Evolutionary conservation across 2,888 invertebrate species (phyloP).

Genomic region (Lottia scabra): DNA sequence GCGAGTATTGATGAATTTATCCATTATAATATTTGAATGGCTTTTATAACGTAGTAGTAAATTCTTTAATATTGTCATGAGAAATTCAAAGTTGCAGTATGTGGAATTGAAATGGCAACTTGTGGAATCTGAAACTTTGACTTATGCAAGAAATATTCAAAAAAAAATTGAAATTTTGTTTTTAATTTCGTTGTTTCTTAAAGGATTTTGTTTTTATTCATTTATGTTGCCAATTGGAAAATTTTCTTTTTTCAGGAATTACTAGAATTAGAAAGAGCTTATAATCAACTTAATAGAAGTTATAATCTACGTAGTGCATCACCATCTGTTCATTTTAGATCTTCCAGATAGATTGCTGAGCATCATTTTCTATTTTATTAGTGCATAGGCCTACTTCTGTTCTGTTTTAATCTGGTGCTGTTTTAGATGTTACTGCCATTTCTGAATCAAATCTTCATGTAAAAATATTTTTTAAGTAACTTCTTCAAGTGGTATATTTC

Average conservation of each 20-base stretch:
- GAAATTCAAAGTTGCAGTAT: no score
- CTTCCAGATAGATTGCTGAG: neutral
- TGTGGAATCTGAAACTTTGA: no score
- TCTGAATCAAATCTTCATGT: neutral
- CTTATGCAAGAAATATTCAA: no score
- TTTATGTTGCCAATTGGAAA: neutral
- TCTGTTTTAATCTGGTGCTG: neutral
- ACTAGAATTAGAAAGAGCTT: constrained; percentile 59
- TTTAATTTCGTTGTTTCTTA: neutral
- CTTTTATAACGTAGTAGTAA: no score
- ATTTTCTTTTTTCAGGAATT: constrained; percentile 51
- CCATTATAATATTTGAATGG: no score
- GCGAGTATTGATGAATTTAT: constrained; percentile 42
- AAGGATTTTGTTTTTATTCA: neutral
- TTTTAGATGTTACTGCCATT: neutral
- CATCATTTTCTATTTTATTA: neutral
- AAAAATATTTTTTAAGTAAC: no score
- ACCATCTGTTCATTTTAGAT: constrained; percentile 22
- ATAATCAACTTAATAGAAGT: constrained; percentile 51
- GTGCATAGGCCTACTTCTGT: neutral
- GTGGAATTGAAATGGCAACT: no score
- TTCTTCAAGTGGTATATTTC: no score
- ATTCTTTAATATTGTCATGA: no score
- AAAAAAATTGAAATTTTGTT: neutral
- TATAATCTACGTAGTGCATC: constrained; percentile 40